Percentiles rank a stretch among this genome's conserved stretches.
Conservation (phyloP, 2,797 vertebrate genomes). For the Anableps anableps region DNA sequence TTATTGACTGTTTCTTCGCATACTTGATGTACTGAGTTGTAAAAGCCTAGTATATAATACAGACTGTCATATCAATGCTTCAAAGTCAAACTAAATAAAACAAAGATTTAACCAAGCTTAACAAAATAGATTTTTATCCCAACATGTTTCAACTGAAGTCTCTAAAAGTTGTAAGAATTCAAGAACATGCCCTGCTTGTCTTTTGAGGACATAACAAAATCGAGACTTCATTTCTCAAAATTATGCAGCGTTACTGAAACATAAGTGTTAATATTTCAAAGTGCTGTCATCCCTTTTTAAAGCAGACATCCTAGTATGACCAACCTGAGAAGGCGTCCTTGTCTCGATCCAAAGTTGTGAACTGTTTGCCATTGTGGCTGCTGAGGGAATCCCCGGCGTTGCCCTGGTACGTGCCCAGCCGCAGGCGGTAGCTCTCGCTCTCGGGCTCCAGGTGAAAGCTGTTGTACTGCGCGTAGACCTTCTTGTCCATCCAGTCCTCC, state of each 20-base stretch:
- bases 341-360: conserved; percentile 95
- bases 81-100: not conserved
- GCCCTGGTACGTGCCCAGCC: conserved; percentile 93
- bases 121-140: not conserved
- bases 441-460: conserved; percentile 95
- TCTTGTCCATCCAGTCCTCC: conserved; percentile 98
- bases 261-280: not conserved
- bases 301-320: not conserved
- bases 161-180: not conserved
- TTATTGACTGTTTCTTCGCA: not conserved
- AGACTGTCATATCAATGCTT: not conserved
- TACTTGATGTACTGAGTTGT: not conserved
- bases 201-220: too few relatives aligned
- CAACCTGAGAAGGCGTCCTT: conserved; percentile 91
- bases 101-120: not conserved
- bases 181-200: not conserved
- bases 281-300: not conserved
- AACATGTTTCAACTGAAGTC: not conserved
- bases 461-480: conserved; percentile 96
- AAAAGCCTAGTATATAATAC: not conserved
- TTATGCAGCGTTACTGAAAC: too few relatives aligned
- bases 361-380: conserved; percentile 96
- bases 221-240: too few relatives aligned
- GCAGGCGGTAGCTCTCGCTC: conserved; percentile 89
- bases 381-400: conserved; percentile 95